phyloP scores from a whole-genome alignment of 35 echinoderm and acorn worm species.

The Stichopus chloronotus region DNA sequence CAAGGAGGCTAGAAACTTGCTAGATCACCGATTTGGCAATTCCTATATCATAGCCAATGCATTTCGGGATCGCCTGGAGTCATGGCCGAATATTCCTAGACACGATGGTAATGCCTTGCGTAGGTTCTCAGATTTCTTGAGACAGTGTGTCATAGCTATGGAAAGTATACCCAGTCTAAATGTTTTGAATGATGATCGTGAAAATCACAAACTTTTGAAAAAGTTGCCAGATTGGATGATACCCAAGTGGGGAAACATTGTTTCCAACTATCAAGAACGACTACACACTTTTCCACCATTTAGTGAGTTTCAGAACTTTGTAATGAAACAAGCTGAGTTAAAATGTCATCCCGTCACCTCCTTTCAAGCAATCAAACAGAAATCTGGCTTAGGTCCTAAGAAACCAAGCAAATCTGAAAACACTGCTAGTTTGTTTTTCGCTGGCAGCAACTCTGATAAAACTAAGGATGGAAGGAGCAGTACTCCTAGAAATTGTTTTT shows the following conservation, averaged over 20 bases:
- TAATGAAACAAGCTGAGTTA: conserved; percentile 44
- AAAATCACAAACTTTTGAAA: conserved; percentile 2
- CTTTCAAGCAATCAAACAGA: not conserved
- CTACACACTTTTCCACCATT: not conserved
- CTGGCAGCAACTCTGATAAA: conserved; percentile 10
- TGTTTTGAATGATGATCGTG: conserved; percentile 44
- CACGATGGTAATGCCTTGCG: conserved; percentile 22
- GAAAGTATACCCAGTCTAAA: conserved; percentile 21
- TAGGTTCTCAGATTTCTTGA: conserved; percentile 56
- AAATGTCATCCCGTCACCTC: conserved; percentile 59
- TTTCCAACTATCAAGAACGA: conserved; percentile 17
- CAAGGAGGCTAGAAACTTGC: conserved; percentile 34
- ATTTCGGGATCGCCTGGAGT: conserved; percentile 48
- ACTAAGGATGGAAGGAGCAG: not conserved
- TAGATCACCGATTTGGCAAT: conserved; percentile 60
- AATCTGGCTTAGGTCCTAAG: not conserved
- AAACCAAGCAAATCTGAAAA: conserved; percentile 23
- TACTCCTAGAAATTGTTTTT: conserved; percentile 13
- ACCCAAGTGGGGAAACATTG: conserved; percentile 21
- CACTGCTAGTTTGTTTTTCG: not conserved
- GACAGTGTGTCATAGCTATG: conserved; percentile 45
- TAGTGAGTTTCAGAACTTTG: not conserved
- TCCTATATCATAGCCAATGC: too few relatives aligned
- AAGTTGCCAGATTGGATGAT: conserved; percentile 46
- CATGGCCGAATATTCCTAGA: conserved; percentile 53